Conservation (phyloP, 1,140 invertebrate species). For the Micrasema longulum region DNA sequence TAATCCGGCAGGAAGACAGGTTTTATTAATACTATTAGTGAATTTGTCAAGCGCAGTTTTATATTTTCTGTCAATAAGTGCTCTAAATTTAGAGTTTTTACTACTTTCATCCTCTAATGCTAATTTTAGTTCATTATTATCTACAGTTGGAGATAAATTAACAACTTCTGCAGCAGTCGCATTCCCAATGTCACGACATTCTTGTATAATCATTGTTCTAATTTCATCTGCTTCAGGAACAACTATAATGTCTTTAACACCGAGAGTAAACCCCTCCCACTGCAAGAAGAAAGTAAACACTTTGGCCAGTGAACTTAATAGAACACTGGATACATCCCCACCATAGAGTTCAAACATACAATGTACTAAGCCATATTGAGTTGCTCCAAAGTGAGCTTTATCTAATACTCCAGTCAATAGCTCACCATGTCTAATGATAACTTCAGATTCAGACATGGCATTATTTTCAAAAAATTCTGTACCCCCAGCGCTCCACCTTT, state of each 20-base stretch:
- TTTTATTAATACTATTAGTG: constrained; percentile 91
- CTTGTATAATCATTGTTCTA: constrained; percentile 78
- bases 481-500: constrained; percentile 74
- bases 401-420: constrained; percentile 94
- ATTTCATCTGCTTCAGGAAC: constrained; percentile 77
- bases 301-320: constrained; percentile 91
- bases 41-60: constrained; percentile 84
- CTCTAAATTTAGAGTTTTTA: constrained; percentile 81
- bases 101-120: constrained; percentile 80
- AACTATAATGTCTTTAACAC: constrained; percentile 94
- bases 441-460: constrained; percentile 90
- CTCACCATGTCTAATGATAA: constrained; percentile 91
- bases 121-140: constrained; percentile 70
- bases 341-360: constrained; percentile 96
- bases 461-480: constrained; percentile 69
- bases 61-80: constrained; percentile 85
- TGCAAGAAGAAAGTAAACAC: constrained; percentile 93
- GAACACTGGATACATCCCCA: constrained; percentile 79
- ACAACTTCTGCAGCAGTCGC: constrained; percentile 79
- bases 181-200: constrained; percentile 74
- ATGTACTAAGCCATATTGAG: constrained; percentile 93
- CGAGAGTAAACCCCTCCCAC: constrained; percentile 92
- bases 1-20: constrained; percentile 85
- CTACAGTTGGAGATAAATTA: constrained; percentile 72
- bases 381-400: constrained; percentile 96